Percentiles rank a stretch among this genome's conserved stretches.
Evolutionary conservation across 2,113 vertebrate genomes (phyloP).

Genomic region (Microtus richardsoni): DNA sequence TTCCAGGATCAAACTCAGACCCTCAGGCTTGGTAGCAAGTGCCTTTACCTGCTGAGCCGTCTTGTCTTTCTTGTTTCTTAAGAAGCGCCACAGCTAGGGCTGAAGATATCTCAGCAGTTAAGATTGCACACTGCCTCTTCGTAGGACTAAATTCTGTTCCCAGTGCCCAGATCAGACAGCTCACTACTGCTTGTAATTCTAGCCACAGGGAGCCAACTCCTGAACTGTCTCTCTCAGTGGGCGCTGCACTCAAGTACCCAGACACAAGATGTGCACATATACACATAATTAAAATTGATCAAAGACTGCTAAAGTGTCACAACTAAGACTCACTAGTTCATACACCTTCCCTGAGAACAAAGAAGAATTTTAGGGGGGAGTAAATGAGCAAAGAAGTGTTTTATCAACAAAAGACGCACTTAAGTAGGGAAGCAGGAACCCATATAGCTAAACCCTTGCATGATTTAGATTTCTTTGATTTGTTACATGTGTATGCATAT

Average conservation of each 20-base stretch:
- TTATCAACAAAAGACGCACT: conserved; percentile 44
- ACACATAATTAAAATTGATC: not conserved
- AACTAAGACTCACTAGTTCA: not conserved
- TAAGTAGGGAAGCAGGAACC: conserved; percentile 22
- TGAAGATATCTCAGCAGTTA: not conserved
- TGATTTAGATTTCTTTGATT: conserved; percentile 37
- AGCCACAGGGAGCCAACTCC: not conserved
- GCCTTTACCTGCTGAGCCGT: not conserved
- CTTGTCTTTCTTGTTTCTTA: conserved; percentile 47
- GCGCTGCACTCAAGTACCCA: not conserved
- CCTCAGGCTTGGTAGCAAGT: not conserved
- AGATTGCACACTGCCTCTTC: not conserved
- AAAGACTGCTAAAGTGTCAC: not conserved
- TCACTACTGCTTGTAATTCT: too few species aligned
- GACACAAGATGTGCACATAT: not conserved
- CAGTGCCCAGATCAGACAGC: not conserved
- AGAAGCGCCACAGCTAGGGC: not conserved
- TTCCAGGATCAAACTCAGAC: not conserved
- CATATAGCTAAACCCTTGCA: not conserved
- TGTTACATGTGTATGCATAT: conserved; percentile 3
- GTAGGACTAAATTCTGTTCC: not conserved
- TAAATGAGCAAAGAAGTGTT: conserved; percentile 46
- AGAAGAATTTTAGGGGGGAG: not conserved
- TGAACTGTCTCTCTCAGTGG: not conserved
- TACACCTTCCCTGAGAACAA: conserved; percentile 21